Evolutionary conservation across 1,140 invertebrate species (phyloP), one percentile per base, ranked within the genome.

Genomic region (Drosophila pruinosa): DNA sequence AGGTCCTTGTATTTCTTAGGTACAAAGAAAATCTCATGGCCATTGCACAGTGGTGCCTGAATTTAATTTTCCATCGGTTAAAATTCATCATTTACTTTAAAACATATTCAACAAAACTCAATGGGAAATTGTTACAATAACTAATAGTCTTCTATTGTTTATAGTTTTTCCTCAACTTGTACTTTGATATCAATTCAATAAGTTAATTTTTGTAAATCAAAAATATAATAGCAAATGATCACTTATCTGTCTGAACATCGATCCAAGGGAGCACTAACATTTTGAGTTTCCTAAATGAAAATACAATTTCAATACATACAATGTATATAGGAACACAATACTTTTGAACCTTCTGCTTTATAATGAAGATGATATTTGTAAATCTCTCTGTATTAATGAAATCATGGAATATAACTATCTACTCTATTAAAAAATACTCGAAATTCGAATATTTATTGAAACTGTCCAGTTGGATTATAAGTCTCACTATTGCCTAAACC

Each of bases 21-120:
- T 85, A 85, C 81, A 85, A 80, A 71, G 57, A 73, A 86, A 86
- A 80, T 86, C 73, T 77, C 76, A 81, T 85, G 80, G 80, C 77
- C 52, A 52, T 45, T 58, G 53, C 68, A 70, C 58, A 47, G 50
- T 48, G 50, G 50, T 64, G 52, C 61, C 43, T 48, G 1, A 48
- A 64, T 41, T 28, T 22, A 17, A 21, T 31, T 31, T 41, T 57
- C 52, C 50, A 64, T 71, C 52, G 52, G 50, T 71, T n/a, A 14
- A 64, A 47, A 12, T 61, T 4, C 22, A 7, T 34, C n/a, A 21
- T 14, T 48, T 48, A 12, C 4, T 28, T 52, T 28, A 15, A 39
- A 48, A 45, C n/a, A n/a, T 14, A 45, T 19, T 12, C 4, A 17
- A 26, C 8, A 34, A 34, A 34, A 19, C 15, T 34, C 15, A 48